A percentile compares a stretch with the other conserved stretches of the same genome.
These are phyloP conservation scores for Spea hammondii DNA, from an alignment of 2,797 vertebrate species.

Conservation along the genomic window DNA sequence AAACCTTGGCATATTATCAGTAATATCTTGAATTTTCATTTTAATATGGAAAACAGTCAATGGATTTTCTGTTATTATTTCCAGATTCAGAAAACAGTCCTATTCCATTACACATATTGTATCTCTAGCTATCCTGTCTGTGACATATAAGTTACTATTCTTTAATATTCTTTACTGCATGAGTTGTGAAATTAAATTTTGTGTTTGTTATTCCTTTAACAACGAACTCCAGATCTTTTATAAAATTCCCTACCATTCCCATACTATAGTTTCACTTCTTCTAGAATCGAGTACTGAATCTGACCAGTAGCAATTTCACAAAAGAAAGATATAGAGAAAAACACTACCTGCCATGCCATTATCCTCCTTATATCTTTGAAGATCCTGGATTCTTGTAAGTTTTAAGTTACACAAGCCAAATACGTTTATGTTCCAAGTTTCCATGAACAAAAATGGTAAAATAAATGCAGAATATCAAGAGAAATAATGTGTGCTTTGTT, in stretches of 20 bases:
- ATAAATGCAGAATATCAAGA: too few relatives aligned
- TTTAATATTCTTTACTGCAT: conserved; percentile 8
- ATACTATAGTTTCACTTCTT: conserved; percentile 55
- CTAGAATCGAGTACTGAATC: conserved; percentile 52
- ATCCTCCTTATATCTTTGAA: background rate
- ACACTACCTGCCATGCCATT: conserved; percentile 38
- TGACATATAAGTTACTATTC: conserved; percentile 57
- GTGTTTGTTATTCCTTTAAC: conserved; percentile 30
- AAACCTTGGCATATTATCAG: conserved; percentile 62
- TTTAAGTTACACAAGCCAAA: too few relatives aligned
- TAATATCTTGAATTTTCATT: conserved; percentile 62
- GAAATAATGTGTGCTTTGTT: background rate
- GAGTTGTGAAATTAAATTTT: conserved; percentile 14
- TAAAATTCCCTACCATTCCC: conserved; percentile 48
- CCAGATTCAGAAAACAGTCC: conserved; percentile 53
- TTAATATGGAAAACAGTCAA: conserved; percentile 57
- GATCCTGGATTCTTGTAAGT: background rate
- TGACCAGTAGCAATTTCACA: conserved; percentile 13
- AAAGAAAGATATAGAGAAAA: conserved; percentile 7
- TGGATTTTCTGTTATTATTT: conserved; percentile 59
- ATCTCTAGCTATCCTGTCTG: conserved; percentile 59
- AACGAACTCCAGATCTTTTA: conserved; percentile 54
- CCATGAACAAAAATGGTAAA: background rate
- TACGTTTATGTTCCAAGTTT: background rate
- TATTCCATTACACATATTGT: conserved; percentile 56